phyloP scores from a whole-genome alignment of 1,140 invertebrate genomes.

The Agrilus planipennis region DNA sequence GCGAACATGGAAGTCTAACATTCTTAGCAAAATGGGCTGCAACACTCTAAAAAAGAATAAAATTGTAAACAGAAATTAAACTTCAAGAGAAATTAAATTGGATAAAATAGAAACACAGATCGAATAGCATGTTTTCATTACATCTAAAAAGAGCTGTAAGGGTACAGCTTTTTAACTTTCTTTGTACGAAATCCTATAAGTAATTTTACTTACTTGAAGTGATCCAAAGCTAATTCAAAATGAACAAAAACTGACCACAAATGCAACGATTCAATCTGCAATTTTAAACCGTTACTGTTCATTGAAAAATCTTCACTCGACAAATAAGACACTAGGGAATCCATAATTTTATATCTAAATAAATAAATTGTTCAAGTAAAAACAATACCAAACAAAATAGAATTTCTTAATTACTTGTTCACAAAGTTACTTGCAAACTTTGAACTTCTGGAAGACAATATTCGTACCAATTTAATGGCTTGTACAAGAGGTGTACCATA shows the following conservation, averaged over 20 bases:
- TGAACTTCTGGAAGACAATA: conserved; percentile 36
- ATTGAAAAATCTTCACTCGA: conserved; percentile 34
- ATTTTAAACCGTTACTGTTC: conserved; percentile 37
- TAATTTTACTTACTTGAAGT: conserved; percentile 23
- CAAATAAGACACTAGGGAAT: conserved; percentile 37
- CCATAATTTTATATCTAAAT: conserved; percentile 37
- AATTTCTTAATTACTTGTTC: conserved; percentile 16
- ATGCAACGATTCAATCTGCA: conserved; percentile 47
- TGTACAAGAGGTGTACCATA: conserved; percentile 36
- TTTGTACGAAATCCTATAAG: neutral
- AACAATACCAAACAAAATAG: conserved; percentile 1
- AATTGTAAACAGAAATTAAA: neutral
- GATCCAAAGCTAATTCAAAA: conserved; percentile 33
- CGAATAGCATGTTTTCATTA: too few species aligned
- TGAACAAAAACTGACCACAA: conserved; percentile 36
- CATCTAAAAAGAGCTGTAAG: too few species aligned
- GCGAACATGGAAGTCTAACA: conserved; percentile 40
- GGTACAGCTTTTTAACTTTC: too few species aligned
- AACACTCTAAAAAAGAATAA: conserved; percentile 22
- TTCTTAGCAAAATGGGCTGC: conserved; percentile 34
- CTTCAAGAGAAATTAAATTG: too few species aligned
- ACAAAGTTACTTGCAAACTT: conserved; percentile 28
- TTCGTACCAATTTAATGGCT: conserved; percentile 40
- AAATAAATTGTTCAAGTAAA: conserved; percentile 21
- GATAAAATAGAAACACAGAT: too few species aligned